Evolutionary conservation across 2,888 invertebrate genomes (phyloP), one percentile per base, ranked within the genome.

Genomic region (Dendrolimus houi): DNA sequence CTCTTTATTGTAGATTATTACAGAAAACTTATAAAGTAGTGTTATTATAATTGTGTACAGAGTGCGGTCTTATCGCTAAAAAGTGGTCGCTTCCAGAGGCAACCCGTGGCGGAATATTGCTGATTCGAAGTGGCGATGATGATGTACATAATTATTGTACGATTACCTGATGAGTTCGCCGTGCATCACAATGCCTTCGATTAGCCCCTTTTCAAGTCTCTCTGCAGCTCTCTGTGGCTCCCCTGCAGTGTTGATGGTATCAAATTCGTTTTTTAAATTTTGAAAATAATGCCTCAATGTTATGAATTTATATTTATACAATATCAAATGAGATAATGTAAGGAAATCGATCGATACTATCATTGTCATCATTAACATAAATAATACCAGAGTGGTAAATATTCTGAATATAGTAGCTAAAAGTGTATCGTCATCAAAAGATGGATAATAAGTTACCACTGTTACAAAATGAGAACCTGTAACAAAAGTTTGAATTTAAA

Each of bases 261-360:
- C 68, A 58, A 82, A 77, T 42, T 85, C 77, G 1, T 66, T 62
- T 56, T 71, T 70, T 53, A 89, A 61, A 8, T 69, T 72, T 60
- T 83, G 82, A 29, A 89, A 87, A 62, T 87, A 88, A 52, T 75
- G 64, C 60, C 78, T 74, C 47, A 90, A 59, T 1, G 86, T 81
- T n/a, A 87, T 82, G 53, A 87, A 82, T 64, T 90, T 90, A 60
- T 87, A 87, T 60, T 87, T 87, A 58, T 77, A 83, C 68, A 86
- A 82, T 9, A 88, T 85, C 12, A 90, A 67, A 56, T 81, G 77
- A 1, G 75, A 65, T 73, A 89, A 75, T 0, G 81, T 79, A 52
- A 81, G 78, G 1, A 74, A 64, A 58, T 89, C 89, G 0, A 83
- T 77, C 0, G 78, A 72, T n/a, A 85, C 59, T 1, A 85, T 83